A percentile compares a stretch with the other conserved stretches of the same genome.
phyloP scores from a whole-genome alignment of 2,797 vertebrate genomes.

The Danio albolineatus region DNA sequence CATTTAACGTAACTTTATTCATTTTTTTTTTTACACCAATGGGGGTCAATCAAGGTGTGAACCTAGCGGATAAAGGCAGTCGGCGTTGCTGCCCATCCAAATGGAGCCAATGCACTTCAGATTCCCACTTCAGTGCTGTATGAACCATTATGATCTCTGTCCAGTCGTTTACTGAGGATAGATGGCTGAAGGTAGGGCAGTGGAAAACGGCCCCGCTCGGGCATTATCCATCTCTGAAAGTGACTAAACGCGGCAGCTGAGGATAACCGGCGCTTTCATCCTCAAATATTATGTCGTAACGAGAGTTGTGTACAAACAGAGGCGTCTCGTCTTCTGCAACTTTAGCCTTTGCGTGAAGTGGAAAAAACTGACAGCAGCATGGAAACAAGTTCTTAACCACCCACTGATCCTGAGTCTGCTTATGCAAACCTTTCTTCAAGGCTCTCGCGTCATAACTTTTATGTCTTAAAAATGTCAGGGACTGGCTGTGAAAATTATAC shows the following conservation, averaged over 20 bases:
- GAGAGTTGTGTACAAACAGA: conserved; percentile 13
- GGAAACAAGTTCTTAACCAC: conserved; percentile 27
- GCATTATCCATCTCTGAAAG: conserved; percentile 22
- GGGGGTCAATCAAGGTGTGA: conserved; percentile 58
- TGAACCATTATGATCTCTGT: conserved; percentile 45
- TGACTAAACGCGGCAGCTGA: conserved; percentile 1
- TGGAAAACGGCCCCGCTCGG: conserved; percentile 13
- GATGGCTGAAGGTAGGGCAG: conserved; percentile 40
- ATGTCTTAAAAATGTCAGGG: conserved; percentile 62
- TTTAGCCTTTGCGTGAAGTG: neutral
- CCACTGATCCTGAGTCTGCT: neutral
- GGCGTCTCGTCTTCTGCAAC: neutral
- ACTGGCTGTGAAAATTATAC: conserved; percentile 40
- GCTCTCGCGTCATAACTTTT: conserved; percentile 19
- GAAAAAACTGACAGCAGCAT: conserved; percentile 4
- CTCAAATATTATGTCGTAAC: conserved; percentile 7
- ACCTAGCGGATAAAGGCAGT: conserved; percentile 27
- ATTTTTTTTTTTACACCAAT: conserved; percentile 45
- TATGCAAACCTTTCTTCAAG: conserved; percentile 17
- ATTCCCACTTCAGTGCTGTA: conserved; percentile 27
- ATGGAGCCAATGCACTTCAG: conserved; percentile 35
- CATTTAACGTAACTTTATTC: conserved; percentile 53
- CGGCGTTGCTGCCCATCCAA: conserved; percentile 21
- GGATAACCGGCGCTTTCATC: conserved; percentile 16
- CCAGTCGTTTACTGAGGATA: conserved; percentile 39